Evolutionary conservation across 2,113 vertebrate genomes (phyloP).

Genomic region (Chascanopsetta lugubris): DNA sequence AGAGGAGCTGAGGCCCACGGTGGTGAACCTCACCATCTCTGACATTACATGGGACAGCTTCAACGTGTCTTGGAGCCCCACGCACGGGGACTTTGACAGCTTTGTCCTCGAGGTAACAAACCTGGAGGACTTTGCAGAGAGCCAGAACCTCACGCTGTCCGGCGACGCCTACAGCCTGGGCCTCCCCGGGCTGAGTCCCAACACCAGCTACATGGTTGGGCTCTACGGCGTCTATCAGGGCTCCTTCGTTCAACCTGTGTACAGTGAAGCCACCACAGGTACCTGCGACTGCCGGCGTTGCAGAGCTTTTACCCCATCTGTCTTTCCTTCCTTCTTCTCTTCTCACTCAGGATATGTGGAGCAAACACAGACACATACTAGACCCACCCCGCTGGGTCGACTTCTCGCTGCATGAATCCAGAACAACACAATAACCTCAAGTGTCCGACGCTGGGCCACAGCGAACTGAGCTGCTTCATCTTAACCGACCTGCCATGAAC

Average conservation of each 20-base stretch:
- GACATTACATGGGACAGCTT: conserved; percentile 89
- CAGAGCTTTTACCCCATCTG: conserved; percentile 23
- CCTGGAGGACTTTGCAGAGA: conserved; percentile 66
- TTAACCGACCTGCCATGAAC: conserved; percentile 57
- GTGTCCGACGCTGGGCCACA: conserved; percentile 12
- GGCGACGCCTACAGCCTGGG: conserved; percentile 80
- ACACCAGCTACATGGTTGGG: conserved; percentile 84
- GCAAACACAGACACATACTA: neutral
- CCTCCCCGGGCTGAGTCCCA: conserved; percentile 85
- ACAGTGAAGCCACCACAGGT: conserved; percentile 85
- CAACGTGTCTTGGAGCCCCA: conserved; percentile 89
- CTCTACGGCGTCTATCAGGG: conserved; percentile 85
- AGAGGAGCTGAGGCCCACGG: conserved; percentile 82
- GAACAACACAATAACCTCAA: conserved; percentile 41
- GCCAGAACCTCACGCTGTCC: conserved; percentile 82
- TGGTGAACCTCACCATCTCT: conserved; percentile 83
- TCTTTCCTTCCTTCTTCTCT: conserved; percentile 12
- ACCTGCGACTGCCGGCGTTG: conserved; percentile 52
- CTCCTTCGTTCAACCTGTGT: conserved; percentile 81
- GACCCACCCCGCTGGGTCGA: conserved; percentile 9
- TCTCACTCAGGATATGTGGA: conserved; percentile 32
- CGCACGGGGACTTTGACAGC: conserved; percentile 82
- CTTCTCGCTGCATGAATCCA: conserved; percentile 58
- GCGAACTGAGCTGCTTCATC: conserved; percentile 43
- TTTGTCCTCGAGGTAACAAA: conserved; percentile 93